Evolutionary conservation across 1,140 invertebrate genomes (phyloP).

Genomic region (Lasaia peninsularis): DNA sequence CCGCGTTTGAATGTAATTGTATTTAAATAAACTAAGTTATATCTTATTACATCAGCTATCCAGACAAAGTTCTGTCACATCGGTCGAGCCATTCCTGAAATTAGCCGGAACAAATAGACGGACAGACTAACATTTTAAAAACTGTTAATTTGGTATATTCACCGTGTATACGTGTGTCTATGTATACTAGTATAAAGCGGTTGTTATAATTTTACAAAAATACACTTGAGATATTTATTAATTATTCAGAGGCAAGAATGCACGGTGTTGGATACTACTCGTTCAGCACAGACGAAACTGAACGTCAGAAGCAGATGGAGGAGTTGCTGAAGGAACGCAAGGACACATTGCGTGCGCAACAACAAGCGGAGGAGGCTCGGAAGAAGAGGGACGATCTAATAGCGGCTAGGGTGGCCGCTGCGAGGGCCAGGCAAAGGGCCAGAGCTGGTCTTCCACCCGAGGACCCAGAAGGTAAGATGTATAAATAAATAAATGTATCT

Average conservation of each 20-base stretch:
- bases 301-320: conserved; percentile 86
- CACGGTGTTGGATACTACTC: conserved; percentile 94
- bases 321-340: conserved; percentile 83
- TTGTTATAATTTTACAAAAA: no score
- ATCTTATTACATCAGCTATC: no score
- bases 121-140: no score
- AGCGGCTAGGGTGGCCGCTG: conserved; percentile 86
- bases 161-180: no score
- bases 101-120: no score
- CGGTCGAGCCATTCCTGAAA: no score
- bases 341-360: conserved; percentile 84
- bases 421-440: conserved; percentile 86
- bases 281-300: conserved; percentile 90
- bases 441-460: conserved; percentile 86
- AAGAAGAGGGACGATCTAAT: conserved; percentile 84
- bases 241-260: conserved; percentile 85
- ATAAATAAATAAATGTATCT: no score
- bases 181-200: no score
- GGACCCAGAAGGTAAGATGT: conserved; percentile 67
- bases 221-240: conserved; percentile 10
- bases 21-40: no score
- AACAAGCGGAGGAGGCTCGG: conserved; percentile 80
- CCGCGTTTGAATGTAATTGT: no score
- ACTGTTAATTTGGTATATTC: no score
- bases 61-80: no score